Evolutionary conservation across 2,888 invertebrate species (phyloP).

Genomic region (Limulus polyphemus): DNA sequence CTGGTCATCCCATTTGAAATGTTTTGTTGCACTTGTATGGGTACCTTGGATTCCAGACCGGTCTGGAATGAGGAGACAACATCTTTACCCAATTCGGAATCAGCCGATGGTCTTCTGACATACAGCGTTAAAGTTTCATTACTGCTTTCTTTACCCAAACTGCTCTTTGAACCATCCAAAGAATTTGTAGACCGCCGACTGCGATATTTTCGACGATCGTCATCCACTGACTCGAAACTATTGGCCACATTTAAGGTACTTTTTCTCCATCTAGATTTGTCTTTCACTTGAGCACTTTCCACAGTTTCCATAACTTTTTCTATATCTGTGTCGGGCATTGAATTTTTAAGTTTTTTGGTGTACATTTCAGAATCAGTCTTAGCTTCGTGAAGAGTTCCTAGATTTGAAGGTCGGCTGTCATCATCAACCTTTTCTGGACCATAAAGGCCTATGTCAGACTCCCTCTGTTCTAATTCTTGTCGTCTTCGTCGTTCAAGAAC

Average conservation of each 20-base stretch:
- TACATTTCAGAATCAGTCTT: slow-evolving; percentile 22
- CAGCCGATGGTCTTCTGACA: too few species aligned
- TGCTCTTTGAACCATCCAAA: too few species aligned
- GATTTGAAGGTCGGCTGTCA: slow-evolving; percentile 6
- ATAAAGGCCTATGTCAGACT: neutral
- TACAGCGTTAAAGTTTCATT: too few species aligned
- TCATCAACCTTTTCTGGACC: slow-evolving; percentile 5
- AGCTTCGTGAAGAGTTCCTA: slow-evolving; percentile 9
- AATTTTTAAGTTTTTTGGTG: slow-evolving; percentile 13
- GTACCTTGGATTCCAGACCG: too few species aligned
- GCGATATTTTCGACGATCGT: slow-evolving; percentile 42
- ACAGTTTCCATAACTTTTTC: slow-evolving; percentile 17
- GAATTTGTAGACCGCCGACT: neutral
- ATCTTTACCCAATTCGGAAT: too few species aligned
- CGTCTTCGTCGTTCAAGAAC: slow-evolving; percentile 9
- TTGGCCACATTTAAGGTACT: slow-evolving; percentile 47
- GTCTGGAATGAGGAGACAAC: too few species aligned
- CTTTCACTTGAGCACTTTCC: slow-evolving; percentile 45
- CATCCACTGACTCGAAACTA: slow-evolving; percentile 53
- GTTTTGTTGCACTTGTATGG: too few species aligned
- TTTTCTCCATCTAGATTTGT: slow-evolving; percentile 63
- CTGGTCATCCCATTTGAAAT: too few species aligned
- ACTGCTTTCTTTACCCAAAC: too few species aligned
- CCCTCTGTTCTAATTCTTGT: slow-evolving; percentile 12
- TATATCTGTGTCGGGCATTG: slow-evolving; percentile 4